Conservation (phyloP, 2,888 invertebrate species). For the Orgyia antiqua region DNA sequence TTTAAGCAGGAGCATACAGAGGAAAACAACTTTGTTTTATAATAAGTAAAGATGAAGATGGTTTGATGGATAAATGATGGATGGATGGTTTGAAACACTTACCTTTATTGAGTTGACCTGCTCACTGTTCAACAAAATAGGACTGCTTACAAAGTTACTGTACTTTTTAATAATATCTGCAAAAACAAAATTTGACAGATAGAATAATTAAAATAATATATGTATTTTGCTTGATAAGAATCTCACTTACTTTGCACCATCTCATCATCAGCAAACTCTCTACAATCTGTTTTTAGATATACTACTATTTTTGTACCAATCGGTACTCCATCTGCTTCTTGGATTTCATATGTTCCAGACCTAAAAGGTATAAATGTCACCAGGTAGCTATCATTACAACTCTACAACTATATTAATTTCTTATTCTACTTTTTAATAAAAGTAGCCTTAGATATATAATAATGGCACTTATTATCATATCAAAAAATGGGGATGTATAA, state of each 20-base stretch:
- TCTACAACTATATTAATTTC: too few species aligned
- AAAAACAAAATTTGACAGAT: conserved; percentile 30
- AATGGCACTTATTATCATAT: too few species aligned
- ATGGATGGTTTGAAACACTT: too few species aligned
- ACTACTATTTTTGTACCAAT: conserved; percentile 96
- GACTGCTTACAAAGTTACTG: conserved; percentile 97
- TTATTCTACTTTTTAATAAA: too few species aligned
- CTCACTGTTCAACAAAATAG: conserved; percentile 93
- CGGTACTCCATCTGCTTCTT: conserved; percentile 89
- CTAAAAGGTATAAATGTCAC: conserved; percentile 55
- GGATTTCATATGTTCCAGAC: conserved; percentile 92
- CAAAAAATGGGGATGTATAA: too few species aligned
- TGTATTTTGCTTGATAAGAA: background rate
- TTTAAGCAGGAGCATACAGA: too few species aligned
- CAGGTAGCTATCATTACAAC: too few species aligned
- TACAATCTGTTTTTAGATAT: conserved; percentile 90
- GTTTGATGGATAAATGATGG: too few species aligned
- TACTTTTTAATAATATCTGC: conserved; percentile 94
- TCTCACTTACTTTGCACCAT: conserved; percentile 81
- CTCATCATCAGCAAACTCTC: conserved; percentile 93
- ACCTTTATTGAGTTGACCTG: conserved; percentile 92
- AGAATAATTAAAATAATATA: too few species aligned
- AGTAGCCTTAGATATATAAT: too few species aligned
- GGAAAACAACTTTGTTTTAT: too few species aligned
- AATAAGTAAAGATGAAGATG: too few species aligned